phyloP scores from a whole-genome alignment of 2,113 vertebrate genomes.

The Neomonachus schauinslandi region DNA sequence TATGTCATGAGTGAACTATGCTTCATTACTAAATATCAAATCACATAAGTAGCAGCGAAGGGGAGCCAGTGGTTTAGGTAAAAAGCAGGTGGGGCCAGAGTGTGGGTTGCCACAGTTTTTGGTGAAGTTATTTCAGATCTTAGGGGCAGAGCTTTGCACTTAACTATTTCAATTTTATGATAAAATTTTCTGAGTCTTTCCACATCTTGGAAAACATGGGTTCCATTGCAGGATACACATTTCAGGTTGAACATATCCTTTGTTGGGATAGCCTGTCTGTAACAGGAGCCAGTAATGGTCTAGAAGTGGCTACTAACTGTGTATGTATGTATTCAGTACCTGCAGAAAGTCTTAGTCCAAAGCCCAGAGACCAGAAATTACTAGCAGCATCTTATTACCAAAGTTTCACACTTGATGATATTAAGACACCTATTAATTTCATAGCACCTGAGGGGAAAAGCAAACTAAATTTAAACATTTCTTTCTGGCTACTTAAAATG shows the following conservation, averaged over 20 bases:
- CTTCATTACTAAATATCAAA: background rate
- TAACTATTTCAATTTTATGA: background rate
- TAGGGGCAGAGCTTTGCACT: background rate
- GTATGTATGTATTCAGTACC: background rate
- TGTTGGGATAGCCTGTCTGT: background rate
- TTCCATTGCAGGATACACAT: background rate
- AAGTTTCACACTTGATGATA: background rate
- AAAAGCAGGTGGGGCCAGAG: background rate
- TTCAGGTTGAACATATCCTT: background rate
- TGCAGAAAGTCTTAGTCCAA: background rate
- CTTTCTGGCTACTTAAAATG: background rate
- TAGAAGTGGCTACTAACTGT: background rate
- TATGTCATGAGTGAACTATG: rapidly evolving
- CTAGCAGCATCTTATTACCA: background rate
- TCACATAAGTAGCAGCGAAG: background rate
- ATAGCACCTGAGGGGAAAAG: background rate
- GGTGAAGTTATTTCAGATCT: background rate
- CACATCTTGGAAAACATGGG: background rate
- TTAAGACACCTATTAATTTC: background rate
- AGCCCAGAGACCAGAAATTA: background rate
- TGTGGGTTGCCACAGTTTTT: background rate
- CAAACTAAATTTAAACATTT: background rate
- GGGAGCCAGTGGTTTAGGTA: background rate
- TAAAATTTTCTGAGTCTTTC: background rate
- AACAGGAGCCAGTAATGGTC: background rate